Percentiles rank a stretch among this genome's conserved stretches.
Evolutionary conservation across 2,113 vertebrate species (phyloP).

Genomic region (Dasyprocta punctata): DNA sequence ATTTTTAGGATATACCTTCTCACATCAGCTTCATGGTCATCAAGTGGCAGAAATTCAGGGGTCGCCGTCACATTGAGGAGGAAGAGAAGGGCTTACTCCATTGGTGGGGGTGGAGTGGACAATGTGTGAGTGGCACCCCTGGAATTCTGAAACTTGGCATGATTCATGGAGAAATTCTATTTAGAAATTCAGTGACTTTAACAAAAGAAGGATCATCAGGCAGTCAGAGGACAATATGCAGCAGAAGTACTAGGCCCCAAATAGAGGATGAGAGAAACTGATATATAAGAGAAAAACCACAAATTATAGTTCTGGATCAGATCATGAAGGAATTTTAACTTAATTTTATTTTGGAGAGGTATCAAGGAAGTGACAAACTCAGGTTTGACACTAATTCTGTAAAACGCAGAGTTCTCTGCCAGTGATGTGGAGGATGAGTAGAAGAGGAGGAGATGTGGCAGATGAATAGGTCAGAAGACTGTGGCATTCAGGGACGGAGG

Average conservation of each 20-base stretch:
- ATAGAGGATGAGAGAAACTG: background rate
- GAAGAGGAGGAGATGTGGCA: background rate
- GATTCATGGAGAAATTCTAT: background rate
- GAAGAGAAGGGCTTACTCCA: background rate
- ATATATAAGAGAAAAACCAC: background rate
- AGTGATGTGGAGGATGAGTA: background rate
- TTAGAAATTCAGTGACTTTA: background rate
- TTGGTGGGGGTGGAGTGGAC: fast-evolving
- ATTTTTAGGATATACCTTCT: background rate
- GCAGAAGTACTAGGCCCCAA: background rate
- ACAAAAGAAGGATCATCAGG: background rate
- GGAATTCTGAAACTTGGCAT: background rate
- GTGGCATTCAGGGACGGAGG: background rate
- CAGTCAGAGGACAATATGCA: background rate
- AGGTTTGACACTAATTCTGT: background rate
- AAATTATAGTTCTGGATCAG: background rate
- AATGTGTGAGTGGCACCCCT: fast-evolving
- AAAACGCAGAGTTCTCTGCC: background rate
- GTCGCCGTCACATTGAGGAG: background rate
- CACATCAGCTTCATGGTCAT: background rate
- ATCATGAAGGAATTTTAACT: background rate
- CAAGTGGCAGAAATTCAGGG: too few species aligned
- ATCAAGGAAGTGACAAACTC: background rate
- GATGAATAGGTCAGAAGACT: background rate
- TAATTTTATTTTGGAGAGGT: background rate